Conservation (phyloP, 1,140 invertebrate genomes). For the Matsumurasca onukii region DNA sequence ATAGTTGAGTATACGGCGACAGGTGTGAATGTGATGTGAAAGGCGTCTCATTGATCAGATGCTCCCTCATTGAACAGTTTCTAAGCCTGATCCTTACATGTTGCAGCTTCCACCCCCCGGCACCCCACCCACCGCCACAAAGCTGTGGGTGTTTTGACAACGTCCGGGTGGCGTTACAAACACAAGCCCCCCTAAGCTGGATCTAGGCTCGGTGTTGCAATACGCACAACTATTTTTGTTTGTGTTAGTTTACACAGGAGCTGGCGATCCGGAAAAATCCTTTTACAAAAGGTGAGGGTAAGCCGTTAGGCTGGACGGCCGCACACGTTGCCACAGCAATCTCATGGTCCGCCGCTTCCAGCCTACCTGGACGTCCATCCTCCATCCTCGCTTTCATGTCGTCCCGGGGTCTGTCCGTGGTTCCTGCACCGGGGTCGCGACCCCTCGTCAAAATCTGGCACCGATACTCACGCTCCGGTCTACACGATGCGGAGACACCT, state of each 20-base stretch:
- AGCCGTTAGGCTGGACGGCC: constrained; percentile 14
- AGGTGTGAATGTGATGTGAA: no score
- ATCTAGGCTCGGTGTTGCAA: not conserved
- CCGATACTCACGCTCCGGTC: no score
- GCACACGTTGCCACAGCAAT: not conserved
- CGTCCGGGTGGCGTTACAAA: not conserved
- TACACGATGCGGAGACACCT: no score
- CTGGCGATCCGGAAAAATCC: constrained; percentile 13
- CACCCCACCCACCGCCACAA: not conserved
- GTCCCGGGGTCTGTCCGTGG: not conserved
- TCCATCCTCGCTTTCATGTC: not conserved
- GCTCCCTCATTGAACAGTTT: no score
- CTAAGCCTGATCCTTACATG: no score
- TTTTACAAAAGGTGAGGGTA: constrained; percentile 8
- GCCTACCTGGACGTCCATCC: constrained; percentile 23
- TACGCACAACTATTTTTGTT: constrained; percentile 16
- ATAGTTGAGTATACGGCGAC: no score
- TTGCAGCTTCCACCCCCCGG: no score
- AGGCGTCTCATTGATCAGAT: no score
- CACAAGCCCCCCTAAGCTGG: not conserved
- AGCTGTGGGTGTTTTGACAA: constrained; percentile 5
- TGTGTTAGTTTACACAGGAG: constrained; percentile 9
- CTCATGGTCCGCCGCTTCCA: not conserved
- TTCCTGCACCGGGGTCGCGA: no score
- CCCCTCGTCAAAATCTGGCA: no score